Conservation (phyloP, 2,888 invertebrate species). For the Amphipyra tragopoginis region DNA sequence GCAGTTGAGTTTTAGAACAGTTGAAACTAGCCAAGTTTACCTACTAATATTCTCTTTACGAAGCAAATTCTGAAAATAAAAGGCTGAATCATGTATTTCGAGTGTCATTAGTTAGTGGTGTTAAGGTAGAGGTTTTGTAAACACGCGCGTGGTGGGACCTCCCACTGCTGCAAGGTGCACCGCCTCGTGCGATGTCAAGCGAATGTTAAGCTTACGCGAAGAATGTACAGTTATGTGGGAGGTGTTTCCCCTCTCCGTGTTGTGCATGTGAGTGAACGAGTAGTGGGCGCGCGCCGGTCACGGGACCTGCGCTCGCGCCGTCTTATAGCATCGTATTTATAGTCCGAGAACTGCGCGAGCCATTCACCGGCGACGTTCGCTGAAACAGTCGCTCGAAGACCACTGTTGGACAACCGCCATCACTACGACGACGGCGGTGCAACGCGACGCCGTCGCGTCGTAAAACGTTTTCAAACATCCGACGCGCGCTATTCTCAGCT, state of each 20-base stretch:
- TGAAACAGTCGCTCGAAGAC: not conserved
- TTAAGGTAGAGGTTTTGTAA: slow-evolving; percentile 12
- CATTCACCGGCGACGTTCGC: slow-evolving; percentile 4
- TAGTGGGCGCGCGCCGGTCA: slow-evolving; percentile 19
- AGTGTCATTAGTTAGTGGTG: slow-evolving; percentile 9
- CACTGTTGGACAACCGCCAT: slow-evolving; percentile 15
- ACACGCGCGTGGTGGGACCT: slow-evolving; percentile 18
- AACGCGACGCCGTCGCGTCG: slow-evolving; percentile 4
- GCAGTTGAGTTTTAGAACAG: not conserved
- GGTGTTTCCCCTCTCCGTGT: slow-evolving; percentile 15
- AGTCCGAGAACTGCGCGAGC: slow-evolving; percentile 9
- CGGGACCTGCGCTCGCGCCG: slow-evolving; percentile 18
- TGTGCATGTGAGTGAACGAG: not conserved
- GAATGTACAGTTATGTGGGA: slow-evolving; percentile 20
- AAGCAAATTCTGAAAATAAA: slow-evolving; percentile 32
- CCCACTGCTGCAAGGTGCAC: not conserved
- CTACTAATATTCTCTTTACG: slow-evolving; percentile 24
- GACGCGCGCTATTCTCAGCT: slow-evolving; percentile 38
- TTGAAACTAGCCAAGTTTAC: slow-evolving; percentile 12
- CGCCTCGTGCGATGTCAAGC: not conserved
- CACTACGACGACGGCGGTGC: not conserved
- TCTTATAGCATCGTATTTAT: slow-evolving; percentile 26
- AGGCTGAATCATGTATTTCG: slow-evolving; percentile 19
- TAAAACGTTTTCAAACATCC: slow-evolving; percentile 29
- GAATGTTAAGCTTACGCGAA: not conserved